Percentiles rank a stretch among this genome's conserved stretches.
Conservation (phyloP, 2,113 vertebrate species). For the Sminthopsis crassicaudata region DNA sequence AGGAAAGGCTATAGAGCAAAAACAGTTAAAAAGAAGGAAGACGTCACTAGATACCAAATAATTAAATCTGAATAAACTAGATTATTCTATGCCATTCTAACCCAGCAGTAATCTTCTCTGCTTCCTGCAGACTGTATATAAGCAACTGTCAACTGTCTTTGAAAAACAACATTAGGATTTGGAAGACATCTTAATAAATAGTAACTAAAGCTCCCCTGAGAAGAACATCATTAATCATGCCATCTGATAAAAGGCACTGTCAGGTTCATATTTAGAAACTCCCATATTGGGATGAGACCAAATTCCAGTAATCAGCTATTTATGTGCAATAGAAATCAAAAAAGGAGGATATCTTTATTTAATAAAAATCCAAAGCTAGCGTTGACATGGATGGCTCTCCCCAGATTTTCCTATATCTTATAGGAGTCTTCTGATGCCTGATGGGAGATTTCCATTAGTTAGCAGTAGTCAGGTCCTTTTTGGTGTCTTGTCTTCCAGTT, state of each 20-base stretch:
- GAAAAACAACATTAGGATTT: slow-evolving; percentile 63
- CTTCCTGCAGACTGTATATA: slow-evolving; percentile 60
- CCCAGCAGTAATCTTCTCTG: slow-evolving; percentile 65
- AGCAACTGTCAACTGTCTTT: slow-evolving; percentile 65
- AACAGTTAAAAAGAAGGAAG: slow-evolving; percentile 8
- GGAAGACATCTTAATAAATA: slow-evolving; percentile 64
- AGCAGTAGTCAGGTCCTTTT: not conserved
- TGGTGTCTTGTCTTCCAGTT: slow-evolving; percentile 1
- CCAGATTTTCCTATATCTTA: not conserved
- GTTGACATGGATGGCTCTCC: not conserved
- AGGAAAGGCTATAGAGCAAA: slow-evolving; percentile 39
- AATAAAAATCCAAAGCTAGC: slow-evolving; percentile 19
- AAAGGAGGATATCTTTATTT: slow-evolving; percentile 54
- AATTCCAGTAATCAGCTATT: slow-evolving; percentile 62
- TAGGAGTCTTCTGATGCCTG: not conserved
- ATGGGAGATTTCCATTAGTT: not conserved
- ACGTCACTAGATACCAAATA: slow-evolving; percentile 62
- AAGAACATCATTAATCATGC: slow-evolving; percentile 73
- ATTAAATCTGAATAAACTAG: slow-evolving; percentile 64
- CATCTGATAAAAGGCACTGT: slow-evolving; percentile 68
- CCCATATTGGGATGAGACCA: slow-evolving; percentile 30
- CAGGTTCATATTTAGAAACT: slow-evolving; percentile 53
- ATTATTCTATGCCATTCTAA: slow-evolving; percentile 69
- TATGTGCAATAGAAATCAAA: slow-evolving; percentile 25
- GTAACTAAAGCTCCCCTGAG: slow-evolving; percentile 49